These are phyloP conservation scores for Aphelinus atriplicis DNA, from an alignment of 1,140 invertebrate species.

Conservation along the genomic window DNA sequence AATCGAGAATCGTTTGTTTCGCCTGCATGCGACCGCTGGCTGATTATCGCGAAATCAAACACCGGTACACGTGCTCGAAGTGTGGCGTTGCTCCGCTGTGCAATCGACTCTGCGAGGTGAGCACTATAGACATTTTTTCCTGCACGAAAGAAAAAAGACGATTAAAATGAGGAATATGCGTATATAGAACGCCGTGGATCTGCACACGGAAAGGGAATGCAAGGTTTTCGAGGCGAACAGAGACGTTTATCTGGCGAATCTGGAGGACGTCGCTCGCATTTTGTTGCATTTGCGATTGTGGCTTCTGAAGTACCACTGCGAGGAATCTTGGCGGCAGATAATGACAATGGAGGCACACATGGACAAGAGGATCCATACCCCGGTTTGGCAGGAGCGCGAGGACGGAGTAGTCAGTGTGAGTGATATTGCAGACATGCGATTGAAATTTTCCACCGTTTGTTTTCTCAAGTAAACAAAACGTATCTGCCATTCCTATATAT, in stretches of 20 bases:
- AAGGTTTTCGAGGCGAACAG: slow-evolving; percentile 61
- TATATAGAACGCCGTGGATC: slow-evolving; percentile 51
- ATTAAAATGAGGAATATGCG: not conserved
- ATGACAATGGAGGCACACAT: slow-evolving; percentile 69
- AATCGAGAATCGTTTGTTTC: slow-evolving; percentile 69
- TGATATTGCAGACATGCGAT: not conserved
- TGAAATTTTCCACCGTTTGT: too few relatives aligned
- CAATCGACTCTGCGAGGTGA: slow-evolving; percentile 59
- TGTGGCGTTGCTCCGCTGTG: slow-evolving; percentile 71
- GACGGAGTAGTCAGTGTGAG: slow-evolving; percentile 67
- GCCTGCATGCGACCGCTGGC: slow-evolving; percentile 68
- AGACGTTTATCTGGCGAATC: slow-evolving; percentile 55
- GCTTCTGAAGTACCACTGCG: slow-evolving; percentile 64
- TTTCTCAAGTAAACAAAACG: too few relatives aligned
- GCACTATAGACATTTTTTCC: not conserved
- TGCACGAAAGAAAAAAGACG: not conserved
- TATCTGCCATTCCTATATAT: too few relatives aligned
- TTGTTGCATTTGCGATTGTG: slow-evolving; percentile 67
- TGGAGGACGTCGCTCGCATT: slow-evolving; percentile 62
- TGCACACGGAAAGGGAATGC: slow-evolving; percentile 68
- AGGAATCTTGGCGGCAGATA: slow-evolving; percentile 66
- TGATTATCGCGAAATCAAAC: slow-evolving; percentile 42
- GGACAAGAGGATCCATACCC: slow-evolving; percentile 63
- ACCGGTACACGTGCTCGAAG: slow-evolving; percentile 58
- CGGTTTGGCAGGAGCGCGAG: slow-evolving; percentile 66